Conservation (phyloP, 2,113 vertebrate species). For the Scartelaos histophorus region DNA sequence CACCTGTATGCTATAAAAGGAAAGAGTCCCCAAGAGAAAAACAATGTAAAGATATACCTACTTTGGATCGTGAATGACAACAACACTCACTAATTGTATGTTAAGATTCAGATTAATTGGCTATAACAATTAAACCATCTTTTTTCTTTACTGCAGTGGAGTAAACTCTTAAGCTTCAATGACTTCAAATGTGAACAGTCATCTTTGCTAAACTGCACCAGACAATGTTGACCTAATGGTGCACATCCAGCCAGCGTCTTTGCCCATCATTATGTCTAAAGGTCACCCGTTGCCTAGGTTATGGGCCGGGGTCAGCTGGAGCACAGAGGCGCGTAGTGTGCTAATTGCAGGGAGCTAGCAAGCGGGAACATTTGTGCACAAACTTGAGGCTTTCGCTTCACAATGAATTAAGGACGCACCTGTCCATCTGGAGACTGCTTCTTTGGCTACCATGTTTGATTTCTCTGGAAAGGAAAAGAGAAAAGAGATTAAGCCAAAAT, state of each 20-base stretch:
- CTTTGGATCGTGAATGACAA: no score
- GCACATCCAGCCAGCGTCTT: conserved; percentile 16
- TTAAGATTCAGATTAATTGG: no score
- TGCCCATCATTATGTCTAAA: conserved; percentile 25
- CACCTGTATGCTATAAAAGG: no score
- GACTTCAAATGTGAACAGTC: not conserved
- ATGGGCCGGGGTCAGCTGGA: conserved; percentile 39
- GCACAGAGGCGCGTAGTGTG: conserved; percentile 9
- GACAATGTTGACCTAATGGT: conserved; percentile 12
- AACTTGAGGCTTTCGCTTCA: conserved; percentile 11
- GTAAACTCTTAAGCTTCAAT: not conserved
- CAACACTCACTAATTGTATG: no score
- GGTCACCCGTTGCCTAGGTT: conserved; percentile 43
- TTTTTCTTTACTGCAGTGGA: no score
- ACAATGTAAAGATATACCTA: no score
- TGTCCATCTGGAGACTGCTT: conserved; percentile 95
- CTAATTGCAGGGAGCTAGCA: conserved; percentile 7
- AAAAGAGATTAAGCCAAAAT: not conserved
- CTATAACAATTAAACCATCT: no score
- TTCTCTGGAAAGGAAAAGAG: conserved; percentile 79
- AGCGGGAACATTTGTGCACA: not conserved
- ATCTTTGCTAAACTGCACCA: conserved; percentile 17
- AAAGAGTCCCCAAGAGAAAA: no score
- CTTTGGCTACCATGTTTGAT: conserved; percentile 86
- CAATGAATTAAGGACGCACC: conserved; percentile 72